Base-by-base conservation (phyloP, 1,140 invertebrate genomes). In the Caenorhabditis briggsae region DNA sequence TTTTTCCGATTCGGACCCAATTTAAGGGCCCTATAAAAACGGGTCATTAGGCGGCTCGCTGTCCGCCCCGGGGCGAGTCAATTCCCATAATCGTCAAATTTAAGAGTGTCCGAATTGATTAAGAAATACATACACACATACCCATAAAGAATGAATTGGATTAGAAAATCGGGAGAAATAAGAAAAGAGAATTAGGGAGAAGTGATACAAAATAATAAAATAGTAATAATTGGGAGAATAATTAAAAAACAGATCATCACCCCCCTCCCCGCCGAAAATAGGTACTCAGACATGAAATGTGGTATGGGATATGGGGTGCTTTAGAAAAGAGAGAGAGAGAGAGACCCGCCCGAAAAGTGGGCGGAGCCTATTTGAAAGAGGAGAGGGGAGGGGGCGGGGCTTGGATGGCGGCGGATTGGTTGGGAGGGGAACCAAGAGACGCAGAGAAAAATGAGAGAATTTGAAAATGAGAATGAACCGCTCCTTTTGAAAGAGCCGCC, bases 211-310 rank as follows among this genome's bases (percentile, higher is more conserved):
- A 78, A 43, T 43, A 3, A 48, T 11, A n/a, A n/a, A n/a, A 3
- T 33, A 33, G 33, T 33, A 33, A 23, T 50, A 50, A 78, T 50
- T 23, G 18, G 50, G 59, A 70, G 20, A 43, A 70, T 70, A 43
- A 70, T 43, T 33, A 70, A 5, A 14, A 43, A 18, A 12, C 41
- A 16, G n/a, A 2, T n/a, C 18, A 20, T 20, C 18, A 14, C 56
- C 56, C 56, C 9, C 25, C 14, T 25, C 43, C 2, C 25, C 33
- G 18, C 70, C 70, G 70, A 78, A 78, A 78, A 78, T 78, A 78
- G 70, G 70, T 78, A 78, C 70, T 78, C 70, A 78, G 70, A 78
- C 70, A 78, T 78, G 70, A 78, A 78, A 78, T 78, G 70, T 78
- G 70, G 70, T 78, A 78, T 78, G 70, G 70, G 70, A 46, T 78